Conservation (phyloP, 2,113 vertebrate genomes). For the Murina feae region DNA sequence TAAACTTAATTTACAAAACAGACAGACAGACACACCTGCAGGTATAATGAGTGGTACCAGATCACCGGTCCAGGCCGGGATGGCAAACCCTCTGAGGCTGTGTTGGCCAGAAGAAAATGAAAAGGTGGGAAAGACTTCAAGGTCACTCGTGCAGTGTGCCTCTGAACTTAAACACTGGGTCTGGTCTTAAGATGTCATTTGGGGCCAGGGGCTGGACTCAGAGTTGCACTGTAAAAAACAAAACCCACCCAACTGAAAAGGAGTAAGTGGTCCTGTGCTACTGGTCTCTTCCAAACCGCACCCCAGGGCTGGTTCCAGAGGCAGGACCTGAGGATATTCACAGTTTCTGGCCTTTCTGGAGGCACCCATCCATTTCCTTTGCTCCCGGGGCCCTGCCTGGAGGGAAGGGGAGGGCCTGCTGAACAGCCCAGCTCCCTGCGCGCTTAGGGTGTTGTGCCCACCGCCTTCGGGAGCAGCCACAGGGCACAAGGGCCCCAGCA, state of each 20-base stretch:
- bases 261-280: rapidly evolving
- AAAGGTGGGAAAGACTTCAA: background rate
- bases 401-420: background rate
- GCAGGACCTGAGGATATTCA: background rate
- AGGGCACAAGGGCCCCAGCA: background rate
- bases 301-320: background rate
- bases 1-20: background rate
- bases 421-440: background rate
- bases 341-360: background rate
- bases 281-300: background rate
- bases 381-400: no score
- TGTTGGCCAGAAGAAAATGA: background rate
- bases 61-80: background rate
- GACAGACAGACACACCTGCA: background rate
- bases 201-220: background rate
- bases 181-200: background rate
- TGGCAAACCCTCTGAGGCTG: background rate
- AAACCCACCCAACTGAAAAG: background rate
- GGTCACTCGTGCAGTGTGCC: background rate
- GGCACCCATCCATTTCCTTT: rapidly evolving
- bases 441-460: background rate
- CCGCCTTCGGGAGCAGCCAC: background rate
- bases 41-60: background rate
- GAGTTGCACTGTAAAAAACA: background rate
- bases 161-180: background rate